Percentiles rank a stretch among this genome's conserved stretches.
Evolutionary conservation across 2,113 vertebrate genomes (phyloP).

Genomic region (Trematocara marginatum): DNA sequence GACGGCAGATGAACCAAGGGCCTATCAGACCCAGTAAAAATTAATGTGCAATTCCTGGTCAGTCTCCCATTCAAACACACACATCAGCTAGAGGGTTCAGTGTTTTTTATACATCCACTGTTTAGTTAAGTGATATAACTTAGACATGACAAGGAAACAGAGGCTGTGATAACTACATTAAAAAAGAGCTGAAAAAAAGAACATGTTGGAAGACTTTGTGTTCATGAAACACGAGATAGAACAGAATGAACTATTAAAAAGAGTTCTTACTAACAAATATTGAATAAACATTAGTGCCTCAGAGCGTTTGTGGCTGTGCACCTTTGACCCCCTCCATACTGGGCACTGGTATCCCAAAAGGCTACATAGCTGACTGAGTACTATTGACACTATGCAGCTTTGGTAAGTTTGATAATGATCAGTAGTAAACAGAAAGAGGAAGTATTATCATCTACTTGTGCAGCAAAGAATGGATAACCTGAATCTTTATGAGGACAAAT

Average conservation of each 20-base stretch:
- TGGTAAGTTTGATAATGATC: neutral
- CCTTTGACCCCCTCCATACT: neutral
- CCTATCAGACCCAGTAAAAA: neutral
- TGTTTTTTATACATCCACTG: neutral
- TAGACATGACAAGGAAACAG: neutral
- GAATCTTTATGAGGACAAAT: neutral
- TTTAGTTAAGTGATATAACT: rapidly evolving
- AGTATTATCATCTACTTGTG: neutral
- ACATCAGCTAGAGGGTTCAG: neutral
- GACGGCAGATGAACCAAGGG: rapidly evolving
- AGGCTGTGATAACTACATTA: rapidly evolving
- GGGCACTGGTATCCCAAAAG: neutral
- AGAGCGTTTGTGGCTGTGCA: neutral
- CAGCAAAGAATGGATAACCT: neutral
- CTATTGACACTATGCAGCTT: neutral
- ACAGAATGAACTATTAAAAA: neutral
- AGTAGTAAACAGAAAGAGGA: neutral
- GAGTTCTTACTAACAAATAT: rapidly evolving
- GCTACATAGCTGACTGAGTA: neutral
- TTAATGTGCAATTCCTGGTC: neutral
- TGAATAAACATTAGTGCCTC: neutral
- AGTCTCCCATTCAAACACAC: neutral
- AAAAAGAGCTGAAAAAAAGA: neutral
- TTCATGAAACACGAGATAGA: neutral
- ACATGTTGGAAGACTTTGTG: neutral